Evolutionary conservation across 2,888 invertebrate genomes (phyloP), one percentile per base, ranked within the genome.

Genomic region (Eledona agricola): DNA sequence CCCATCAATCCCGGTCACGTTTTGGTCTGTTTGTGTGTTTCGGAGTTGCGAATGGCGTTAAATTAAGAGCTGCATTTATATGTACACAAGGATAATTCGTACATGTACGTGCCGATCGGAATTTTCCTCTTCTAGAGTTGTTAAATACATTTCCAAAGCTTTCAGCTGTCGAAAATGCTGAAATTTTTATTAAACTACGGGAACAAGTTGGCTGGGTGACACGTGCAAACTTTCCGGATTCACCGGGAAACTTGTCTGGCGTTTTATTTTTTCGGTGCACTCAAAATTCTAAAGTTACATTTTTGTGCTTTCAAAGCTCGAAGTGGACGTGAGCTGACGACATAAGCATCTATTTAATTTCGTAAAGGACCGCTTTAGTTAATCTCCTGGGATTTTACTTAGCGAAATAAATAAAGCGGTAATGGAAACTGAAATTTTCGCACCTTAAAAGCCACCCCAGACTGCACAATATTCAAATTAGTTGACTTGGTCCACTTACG

Each of bases 51-150:
- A 67, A 64, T 64, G 63, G 66, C 63, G 67, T 64, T 65, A 66
- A 69, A 68, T 69, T 69, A 65, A 64, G 60, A 62, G 57, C 61
- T 31, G 15, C 42, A 42, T 42, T 42, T 66, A 63, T 63, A 60
- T 64, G 63, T 59, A 55, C 49, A 62, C 49, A 34, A 46, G 45
- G 40, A 16, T 40, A 51, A 51, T 50, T 51, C 47, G 51, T 10
- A 40, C 26, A 49, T 23, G 25, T 43, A 43, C 43, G 51, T 51
- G 51, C 28, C 29, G 35, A 51, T 51, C 29, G 43, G 26, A 29
- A 35, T 20, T 2, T 37, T 13, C 34, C 34, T 19, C 35, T 19
- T 6, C 15, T n/a, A n/a, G n/a, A n/a, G n/a, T n/a, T n/a, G n/a
- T n/a, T n/a, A n/a, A n/a, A n/a, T n/a, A n/a, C n/a, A n/a, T n/a